Conservation (phyloP, 2,888 invertebrate species). For the Metacarcinus magister region DNA sequence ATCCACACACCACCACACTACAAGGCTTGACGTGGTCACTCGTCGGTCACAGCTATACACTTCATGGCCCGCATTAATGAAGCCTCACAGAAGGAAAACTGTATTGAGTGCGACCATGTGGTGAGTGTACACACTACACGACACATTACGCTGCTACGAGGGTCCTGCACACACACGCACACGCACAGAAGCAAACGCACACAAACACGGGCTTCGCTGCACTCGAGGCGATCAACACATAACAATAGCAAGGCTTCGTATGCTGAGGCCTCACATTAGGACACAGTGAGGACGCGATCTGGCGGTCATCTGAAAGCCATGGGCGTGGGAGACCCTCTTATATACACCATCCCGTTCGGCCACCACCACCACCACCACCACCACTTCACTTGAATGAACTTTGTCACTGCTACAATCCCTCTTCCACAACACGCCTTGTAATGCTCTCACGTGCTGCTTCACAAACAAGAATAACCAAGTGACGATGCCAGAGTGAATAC, state of each 20-base stretch:
- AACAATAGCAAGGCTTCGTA: background rate
- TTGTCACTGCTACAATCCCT: background rate
- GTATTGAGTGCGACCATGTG: background rate
- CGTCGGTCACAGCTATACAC: background rate
- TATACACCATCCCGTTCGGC: conserved; percentile 38
- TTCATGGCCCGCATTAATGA: background rate
- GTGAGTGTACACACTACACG: background rate
- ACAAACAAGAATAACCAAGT: background rate
- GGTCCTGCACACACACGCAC: background rate
- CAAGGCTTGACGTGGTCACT: background rate
- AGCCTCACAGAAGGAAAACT: background rate
- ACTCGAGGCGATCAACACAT: background rate
- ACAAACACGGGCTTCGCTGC: background rate
- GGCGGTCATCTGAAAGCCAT: conserved; percentile 38
- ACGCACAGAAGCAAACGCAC: background rate
- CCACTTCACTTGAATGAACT: background rate
- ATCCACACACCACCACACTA: background rate
- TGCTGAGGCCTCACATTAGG: background rate
- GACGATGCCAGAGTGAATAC: background rate
- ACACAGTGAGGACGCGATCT: background rate
- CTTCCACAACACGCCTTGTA: background rate
- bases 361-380: background rate
- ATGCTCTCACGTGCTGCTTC: background rate
- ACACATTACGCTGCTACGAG: background rate
- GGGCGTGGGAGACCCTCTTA: conserved; percentile 42